These are phyloP conservation scores for Cephus runcator DNA, from an alignment of 2,888 invertebrate species.

Conservation along the genomic window DNA sequence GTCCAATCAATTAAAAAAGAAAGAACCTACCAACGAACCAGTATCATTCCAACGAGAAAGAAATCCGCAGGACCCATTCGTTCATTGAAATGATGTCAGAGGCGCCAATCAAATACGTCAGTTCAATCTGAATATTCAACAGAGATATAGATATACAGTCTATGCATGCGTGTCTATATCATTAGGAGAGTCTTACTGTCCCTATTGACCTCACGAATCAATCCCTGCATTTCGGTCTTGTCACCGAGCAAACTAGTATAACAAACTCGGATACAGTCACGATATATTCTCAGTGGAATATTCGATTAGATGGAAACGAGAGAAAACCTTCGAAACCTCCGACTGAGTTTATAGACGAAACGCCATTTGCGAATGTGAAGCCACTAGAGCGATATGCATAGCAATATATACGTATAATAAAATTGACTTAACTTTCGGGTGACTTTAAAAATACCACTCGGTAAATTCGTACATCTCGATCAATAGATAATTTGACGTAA, in stretches of 20 bases:
- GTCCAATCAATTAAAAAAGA: constrained; percentile 43
- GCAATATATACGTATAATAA: background rate
- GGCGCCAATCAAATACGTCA: constrained; percentile 48
- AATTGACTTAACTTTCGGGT: background rate
- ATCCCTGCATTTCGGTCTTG: background rate
- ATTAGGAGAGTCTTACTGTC: constrained; percentile 27
- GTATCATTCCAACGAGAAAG: constrained; percentile 14
- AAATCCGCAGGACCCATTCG: constrained; percentile 43
- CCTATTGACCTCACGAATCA: constrained; percentile 20
- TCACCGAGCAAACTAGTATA: background rate
- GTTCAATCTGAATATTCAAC: constrained; percentile 46
- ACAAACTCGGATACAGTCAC: background rate
- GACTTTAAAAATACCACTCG: background rate
- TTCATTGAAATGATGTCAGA: constrained; percentile 48
- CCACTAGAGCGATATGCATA: background rate
- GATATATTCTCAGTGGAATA: background rate
- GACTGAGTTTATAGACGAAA: background rate
- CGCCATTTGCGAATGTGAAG: background rate
- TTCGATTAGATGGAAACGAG: background rate
- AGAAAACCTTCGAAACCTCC: background rate
- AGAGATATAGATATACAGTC: constrained; percentile 33
- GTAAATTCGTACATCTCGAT: background rate
- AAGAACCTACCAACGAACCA: constrained; percentile 20
- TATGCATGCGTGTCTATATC: constrained; percentile 30
- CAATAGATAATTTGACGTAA: background rate